A percentile compares a stretch with the other conserved stretches of the same genome.
These are phyloP conservation scores for Elysia crispata DNA, from an alignment of 2,888 invertebrate genomes.

Conservation along the genomic window DNA sequence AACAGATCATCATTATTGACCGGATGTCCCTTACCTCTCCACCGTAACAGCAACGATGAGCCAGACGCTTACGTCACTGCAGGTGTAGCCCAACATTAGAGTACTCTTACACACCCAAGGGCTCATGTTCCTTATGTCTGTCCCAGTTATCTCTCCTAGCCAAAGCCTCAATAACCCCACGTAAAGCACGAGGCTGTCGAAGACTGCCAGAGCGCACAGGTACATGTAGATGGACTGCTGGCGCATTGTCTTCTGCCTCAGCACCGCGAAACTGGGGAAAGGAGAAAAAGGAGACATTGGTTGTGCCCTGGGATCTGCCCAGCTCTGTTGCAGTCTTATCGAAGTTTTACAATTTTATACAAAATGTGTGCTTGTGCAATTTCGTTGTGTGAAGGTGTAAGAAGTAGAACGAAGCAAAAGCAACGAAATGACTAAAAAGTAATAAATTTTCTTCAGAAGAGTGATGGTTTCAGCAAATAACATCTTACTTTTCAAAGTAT, in stretches of 20 bases:
- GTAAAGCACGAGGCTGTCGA: slow-evolving; percentile 72
- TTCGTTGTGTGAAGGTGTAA: too few species aligned
- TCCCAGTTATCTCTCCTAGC: slow-evolving; percentile 69
- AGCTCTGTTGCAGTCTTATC: too few species aligned
- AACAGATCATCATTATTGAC: too few species aligned
- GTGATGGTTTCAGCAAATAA: too few species aligned
- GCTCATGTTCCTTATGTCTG: slow-evolving; percentile 62
- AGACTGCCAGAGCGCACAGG: slow-evolving; percentile 70
- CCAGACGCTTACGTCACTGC: slow-evolving; percentile 74
- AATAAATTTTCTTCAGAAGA: too few species aligned
- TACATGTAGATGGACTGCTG: slow-evolving; percentile 72
- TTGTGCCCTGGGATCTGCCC: too few species aligned
- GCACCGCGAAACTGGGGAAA: slow-evolving; percentile 62
- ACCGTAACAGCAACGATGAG: slow-evolving; percentile 74
- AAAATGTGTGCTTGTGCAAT: too few species aligned
- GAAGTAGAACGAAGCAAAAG: too few species aligned
- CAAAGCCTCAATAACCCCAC: slow-evolving; percentile 71
- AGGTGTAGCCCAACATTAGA: slow-evolving; percentile 66
- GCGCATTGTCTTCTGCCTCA: slow-evolving; percentile 69
- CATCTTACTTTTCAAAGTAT: too few species aligned
- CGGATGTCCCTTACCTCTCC: slow-evolving; percentile 54
- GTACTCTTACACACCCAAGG: slow-evolving; percentile 69
- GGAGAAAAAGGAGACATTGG: too few species aligned
- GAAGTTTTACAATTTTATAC: too few species aligned
- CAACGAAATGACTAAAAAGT: too few species aligned